Conservation (phyloP, 1,140 invertebrate genomes). For the Calliphora vicina region DNA sequence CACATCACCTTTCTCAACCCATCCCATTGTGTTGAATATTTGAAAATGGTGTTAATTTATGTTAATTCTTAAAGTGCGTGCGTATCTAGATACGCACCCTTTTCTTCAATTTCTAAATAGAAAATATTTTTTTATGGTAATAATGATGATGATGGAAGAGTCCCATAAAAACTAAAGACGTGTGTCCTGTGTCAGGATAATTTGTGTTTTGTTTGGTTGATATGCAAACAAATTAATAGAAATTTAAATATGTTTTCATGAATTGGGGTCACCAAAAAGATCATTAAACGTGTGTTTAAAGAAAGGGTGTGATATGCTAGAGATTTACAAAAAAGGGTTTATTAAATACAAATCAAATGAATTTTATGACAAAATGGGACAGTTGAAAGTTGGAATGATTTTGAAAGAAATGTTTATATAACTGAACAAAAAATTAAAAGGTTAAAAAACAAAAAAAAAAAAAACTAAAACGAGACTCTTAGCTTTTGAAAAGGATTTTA, state of each 20-base stretch:
- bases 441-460: too few relatives aligned
- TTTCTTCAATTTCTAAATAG: neutral
- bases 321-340: too few relatives aligned
- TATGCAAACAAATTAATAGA: neutral
- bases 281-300: neutral
- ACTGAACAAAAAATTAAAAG: too few relatives aligned
- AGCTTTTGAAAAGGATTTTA: too few relatives aligned
- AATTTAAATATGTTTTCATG: constrained; percentile 22
- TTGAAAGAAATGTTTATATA: too few relatives aligned
- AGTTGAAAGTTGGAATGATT: too few relatives aligned
- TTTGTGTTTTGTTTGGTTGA: neutral
- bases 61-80: constrained; percentile 7
- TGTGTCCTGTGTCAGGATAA: constrained; percentile 27
- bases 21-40: neutral
- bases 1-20: neutral
- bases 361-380: too few relatives aligned
- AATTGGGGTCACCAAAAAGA: neutral
- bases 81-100: neutral
- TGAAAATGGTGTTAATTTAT: constrained; percentile 28
- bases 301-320: too few relatives aligned
- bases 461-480: too few relatives aligned
- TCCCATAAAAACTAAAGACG: neutral
- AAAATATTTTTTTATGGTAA: neutral
- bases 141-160: neutral
- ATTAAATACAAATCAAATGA: too few relatives aligned